Evolutionary conservation across 2,797 vertebrate species (phyloP), one percentile per base, ranked within the genome.

Genomic region (Enteromius anoplus): DNA sequence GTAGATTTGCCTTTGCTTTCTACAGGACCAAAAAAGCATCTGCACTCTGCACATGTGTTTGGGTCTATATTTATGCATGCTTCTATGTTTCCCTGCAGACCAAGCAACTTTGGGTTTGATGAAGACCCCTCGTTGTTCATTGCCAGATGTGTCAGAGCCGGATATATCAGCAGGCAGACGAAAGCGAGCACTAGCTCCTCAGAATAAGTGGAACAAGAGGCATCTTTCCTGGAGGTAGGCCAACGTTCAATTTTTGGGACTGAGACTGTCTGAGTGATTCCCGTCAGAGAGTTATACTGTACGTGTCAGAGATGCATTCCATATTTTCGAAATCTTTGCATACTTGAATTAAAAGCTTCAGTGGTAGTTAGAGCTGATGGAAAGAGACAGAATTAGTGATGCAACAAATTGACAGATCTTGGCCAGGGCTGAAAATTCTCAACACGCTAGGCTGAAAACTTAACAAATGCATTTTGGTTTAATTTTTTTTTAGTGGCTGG

Each of bases 121-220:
- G 98, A 97, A 96, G 91, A 99, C 97, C 0, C 98, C 97, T 37
- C 96, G 98, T 82, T 99, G 98, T 87, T 99, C 98, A 2, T 94
- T 99, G 85, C 98, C 98, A 0, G 98, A 99, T 91, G 86, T 98
- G 4, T 65, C 92, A 0, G 75, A 88, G 0, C 10, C 86, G 0
- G 93, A 92, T 9, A 88, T 11, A 76, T 72, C 85, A 0, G n/a
- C 40, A 62, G 93, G 93, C 19, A 94, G 97, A 60, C 94, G 89
- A 86, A 96, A 92, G 88, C 91, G 97, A 81, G 91, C 93, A 2
- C n/a, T 87, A 0, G 92, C 87, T 1, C 88, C 92, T 23, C 91
- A 92, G 12, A 95, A 95, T 93, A 98, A 97, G 88, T 99, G 97
- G 98, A 95, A 90, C 87, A 99, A 97, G 88, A 95, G 97, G 86